phyloP scores from a whole-genome alignment of 2,113 vertebrate species.

The Calyptommatus sinebrachiatus region DNA sequence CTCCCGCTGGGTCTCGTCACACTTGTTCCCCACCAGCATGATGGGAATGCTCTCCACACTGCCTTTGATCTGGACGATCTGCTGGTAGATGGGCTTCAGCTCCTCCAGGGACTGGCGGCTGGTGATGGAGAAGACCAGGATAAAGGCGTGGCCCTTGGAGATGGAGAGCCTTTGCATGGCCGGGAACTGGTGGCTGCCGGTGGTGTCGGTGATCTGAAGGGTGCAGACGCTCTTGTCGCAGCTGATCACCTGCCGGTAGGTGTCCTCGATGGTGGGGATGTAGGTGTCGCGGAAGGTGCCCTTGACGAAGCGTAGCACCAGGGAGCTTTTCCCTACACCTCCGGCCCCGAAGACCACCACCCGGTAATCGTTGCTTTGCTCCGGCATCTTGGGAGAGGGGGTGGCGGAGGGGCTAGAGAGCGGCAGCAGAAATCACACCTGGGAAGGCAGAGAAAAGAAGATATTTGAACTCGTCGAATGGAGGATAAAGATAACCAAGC shows the following conservation, averaged over 20 bases:
- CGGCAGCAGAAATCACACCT: constrained; percentile 36
- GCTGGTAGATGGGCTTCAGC: constrained; percentile 93
- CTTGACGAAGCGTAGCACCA: constrained; percentile 95
- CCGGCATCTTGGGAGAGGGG: constrained; percentile 81
- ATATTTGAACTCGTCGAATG: too few species aligned
- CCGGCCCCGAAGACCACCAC: constrained; percentile 96
- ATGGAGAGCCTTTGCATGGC: constrained; percentile 98
- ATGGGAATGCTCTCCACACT: constrained; percentile 91
- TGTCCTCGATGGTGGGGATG: constrained; percentile 97
- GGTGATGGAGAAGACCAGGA: constrained; percentile 95
- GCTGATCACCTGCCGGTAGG: constrained; percentile 96
- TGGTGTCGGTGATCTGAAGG: constrained; percentile 96
- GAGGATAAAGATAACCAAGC: neutral
- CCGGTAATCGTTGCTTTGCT: constrained; percentile 95
- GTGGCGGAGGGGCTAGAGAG: neutral
- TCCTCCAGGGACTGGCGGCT: constrained; percentile 95
- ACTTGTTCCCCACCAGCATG: constrained; percentile 98
- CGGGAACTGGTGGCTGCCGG: constrained; percentile 95
- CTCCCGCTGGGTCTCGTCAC: constrained; percentile 93
- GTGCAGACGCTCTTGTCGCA: constrained; percentile 97
- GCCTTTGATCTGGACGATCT: constrained; percentile 94
- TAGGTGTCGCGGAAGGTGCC: constrained; percentile 96
- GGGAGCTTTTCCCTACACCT: constrained; percentile 94
- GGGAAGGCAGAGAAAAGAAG: neutral
- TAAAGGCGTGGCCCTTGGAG: constrained; percentile 96